These are phyloP conservation scores for Ammodytes marinus DNA, from an alignment of 2,113 vertebrate genomes.

Conservation along the genomic window DNA sequence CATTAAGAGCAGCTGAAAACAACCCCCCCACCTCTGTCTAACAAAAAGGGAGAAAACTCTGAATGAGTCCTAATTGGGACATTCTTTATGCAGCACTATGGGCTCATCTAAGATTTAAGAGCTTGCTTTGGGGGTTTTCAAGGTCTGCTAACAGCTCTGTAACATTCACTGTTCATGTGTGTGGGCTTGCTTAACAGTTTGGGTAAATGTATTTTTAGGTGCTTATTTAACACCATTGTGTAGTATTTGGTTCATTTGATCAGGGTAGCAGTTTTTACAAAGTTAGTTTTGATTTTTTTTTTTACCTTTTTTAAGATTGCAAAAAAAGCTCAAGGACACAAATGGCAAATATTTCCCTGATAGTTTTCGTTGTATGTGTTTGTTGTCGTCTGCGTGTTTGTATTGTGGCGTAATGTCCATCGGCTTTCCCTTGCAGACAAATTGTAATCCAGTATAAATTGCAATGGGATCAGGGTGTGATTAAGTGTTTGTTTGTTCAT, in stretches of 20 bases:
- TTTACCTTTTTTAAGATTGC: neutral
- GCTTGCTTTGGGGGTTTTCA: neutral
- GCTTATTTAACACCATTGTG: neutral
- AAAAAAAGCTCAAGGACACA: conserved; percentile 9
- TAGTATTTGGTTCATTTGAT: conserved; percentile 8
- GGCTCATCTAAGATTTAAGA: conserved; percentile 27
- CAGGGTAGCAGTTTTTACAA: neutral
- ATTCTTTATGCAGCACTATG: conserved; percentile 22
- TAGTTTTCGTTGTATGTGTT: conserved; percentile 16
- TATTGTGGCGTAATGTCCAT: conserved; percentile 39
- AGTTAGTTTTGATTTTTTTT: neutral
- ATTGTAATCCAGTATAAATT: conserved; percentile 72
- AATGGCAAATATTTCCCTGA: neutral
- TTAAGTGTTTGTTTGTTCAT: conserved; percentile 77
- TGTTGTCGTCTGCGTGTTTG: conserved; percentile 16
- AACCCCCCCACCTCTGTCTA: neutral
- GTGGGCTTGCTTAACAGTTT: neutral
- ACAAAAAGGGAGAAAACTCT: conserved; percentile 24
- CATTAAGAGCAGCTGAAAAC: conserved; percentile 33
- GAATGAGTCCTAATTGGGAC: conserved; percentile 40
- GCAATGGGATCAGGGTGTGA: conserved; percentile 66
- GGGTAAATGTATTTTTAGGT: neutral
- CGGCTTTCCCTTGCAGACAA: conserved; percentile 59
- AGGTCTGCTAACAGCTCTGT: neutral
- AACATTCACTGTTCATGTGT: neutral